Percentiles rank a stretch among this genome's conserved stretches.
These are phyloP conservation scores for Apis dorsata DNA, from an alignment of 1,140 invertebrate genomes.

Conservation along the genomic window DNA sequence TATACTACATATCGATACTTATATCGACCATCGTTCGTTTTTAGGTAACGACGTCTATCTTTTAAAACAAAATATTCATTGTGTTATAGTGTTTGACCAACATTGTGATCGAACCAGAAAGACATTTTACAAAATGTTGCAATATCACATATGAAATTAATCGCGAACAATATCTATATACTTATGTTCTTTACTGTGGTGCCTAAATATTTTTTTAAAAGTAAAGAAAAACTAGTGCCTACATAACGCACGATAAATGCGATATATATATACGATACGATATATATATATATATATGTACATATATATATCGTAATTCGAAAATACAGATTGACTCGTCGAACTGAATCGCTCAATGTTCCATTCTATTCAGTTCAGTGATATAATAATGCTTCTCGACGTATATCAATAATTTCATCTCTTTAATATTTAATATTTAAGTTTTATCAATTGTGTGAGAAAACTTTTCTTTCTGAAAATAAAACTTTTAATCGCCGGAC, in stretches of 20 bases:
- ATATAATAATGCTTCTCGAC: neutral
- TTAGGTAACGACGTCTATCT: slow-evolving; percentile 6
- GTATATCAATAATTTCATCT: too few relatives aligned
- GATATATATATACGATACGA: too few relatives aligned
- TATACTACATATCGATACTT: slow-evolving; percentile 66
- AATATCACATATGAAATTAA: neutral
- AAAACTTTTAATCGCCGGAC: neutral
- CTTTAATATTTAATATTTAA: too few relatives aligned
- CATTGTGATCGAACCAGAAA: slow-evolving; percentile 1
- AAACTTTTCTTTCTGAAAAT: neutral
- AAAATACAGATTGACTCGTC: neutral
- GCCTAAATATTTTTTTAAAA: slow-evolving; percentile 66
- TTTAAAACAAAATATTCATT: slow-evolving; percentile 2
- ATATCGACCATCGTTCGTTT: slow-evolving; percentile 64
- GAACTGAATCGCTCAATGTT: neutral
- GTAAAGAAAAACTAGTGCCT: slow-evolving; percentile 76
- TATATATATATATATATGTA: slow-evolving; percentile 2
- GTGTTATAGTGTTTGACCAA: neutral
- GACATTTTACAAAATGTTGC: neutral
- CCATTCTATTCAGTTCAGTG: neutral
- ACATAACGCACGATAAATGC: slow-evolving; percentile 65
- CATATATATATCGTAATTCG: slow-evolving; percentile 21
- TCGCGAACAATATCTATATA: neutral
- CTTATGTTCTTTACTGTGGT: slow-evolving; percentile 60
- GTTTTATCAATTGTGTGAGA: too few relatives aligned